Percentiles rank a stretch among this genome's conserved stretches.
These are phyloP conservation scores for Montifringilla adamsi DNA, from an alignment of 2,113 vertebrate genomes.

Conservation along the genomic window DNA sequence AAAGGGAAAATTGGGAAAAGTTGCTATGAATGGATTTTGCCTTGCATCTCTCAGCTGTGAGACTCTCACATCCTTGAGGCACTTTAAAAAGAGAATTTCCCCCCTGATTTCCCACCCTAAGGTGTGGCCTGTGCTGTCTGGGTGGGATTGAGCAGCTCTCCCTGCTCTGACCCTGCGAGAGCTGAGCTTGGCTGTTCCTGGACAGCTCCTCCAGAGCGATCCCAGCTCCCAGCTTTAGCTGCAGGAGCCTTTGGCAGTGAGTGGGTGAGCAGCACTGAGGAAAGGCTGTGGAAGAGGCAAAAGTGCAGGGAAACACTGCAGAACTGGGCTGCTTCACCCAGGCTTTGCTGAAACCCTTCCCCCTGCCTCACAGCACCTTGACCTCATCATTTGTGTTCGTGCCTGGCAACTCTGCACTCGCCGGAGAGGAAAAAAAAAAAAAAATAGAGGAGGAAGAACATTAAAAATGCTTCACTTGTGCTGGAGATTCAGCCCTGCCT, in stretches of 20 bases:
- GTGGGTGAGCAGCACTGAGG: not conserved
- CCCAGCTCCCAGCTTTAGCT: not conserved
- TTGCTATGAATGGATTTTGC: not conserved
- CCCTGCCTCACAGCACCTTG: not conserved
- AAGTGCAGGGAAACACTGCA: not conserved
- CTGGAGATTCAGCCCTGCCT: not conserved
- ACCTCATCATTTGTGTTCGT: not conserved
- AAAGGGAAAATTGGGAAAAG: not conserved
- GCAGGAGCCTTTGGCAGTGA: not conserved
- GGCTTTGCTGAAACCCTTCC: slow-evolving; percentile 41
- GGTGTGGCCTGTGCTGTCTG: not conserved
- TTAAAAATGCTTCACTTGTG: not conserved
- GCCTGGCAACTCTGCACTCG: not conserved
- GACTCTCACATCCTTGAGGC: not conserved
- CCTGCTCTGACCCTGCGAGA: not conserved
- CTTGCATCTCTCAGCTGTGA: not conserved
- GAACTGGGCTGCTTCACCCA: slow-evolving; percentile 30
- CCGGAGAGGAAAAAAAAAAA: not conserved
- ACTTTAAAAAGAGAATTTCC: not conserved
- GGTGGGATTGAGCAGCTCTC: accelerated
- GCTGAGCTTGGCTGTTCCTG: not conserved
- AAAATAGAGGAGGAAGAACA: not conserved
- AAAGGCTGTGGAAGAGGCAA: not conserved
- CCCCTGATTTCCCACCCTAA: not conserved
- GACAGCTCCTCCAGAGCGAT: not conserved